phyloP scores from a whole-genome alignment of 2,888 invertebrate genomes.

The Panorpa germanica region DNA sequence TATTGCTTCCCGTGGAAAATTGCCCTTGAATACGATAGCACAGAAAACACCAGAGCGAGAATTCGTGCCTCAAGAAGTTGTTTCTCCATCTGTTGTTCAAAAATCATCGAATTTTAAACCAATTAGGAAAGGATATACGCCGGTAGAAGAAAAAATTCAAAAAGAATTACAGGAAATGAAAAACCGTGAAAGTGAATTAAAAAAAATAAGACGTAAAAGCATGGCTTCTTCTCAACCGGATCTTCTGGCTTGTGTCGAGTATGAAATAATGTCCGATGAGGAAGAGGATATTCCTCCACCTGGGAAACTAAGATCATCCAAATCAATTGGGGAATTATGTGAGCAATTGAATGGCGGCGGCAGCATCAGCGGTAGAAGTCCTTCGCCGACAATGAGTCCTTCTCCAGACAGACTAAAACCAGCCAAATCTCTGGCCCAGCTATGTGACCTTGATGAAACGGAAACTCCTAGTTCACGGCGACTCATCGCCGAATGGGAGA shows the following conservation, averaged over 20 bases:
- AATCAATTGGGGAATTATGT: conserved; percentile 47
- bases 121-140: conserved; percentile 56
- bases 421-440: conserved; percentile 45
- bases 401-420: conserved; percentile 33
- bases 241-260: conserved; percentile 37
- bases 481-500: conserved; percentile 68
- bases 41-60: conserved; percentile 14
- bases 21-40: conserved; percentile 23
- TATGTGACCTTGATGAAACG: conserved; percentile 43
- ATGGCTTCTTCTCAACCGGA: conserved; percentile 40
- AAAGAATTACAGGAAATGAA: conserved; percentile 73
- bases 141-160: conserved; percentile 78
- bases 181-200: conserved; percentile 59
- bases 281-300: conserved; percentile 39
- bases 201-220: conserved; percentile 42
- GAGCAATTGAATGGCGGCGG: conserved; percentile 32
- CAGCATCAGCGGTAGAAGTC: conserved; percentile 16
- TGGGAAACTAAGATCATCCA: conserved; percentile 39
- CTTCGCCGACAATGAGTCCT: conserved; percentile 14
- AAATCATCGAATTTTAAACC: conserved; percentile 41
- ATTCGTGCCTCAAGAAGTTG: too few species aligned
- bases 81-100: conserved; percentile 27
- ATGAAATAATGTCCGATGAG: conserved; percentile 33
- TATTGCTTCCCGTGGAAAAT: conserved; percentile 59
- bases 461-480: conserved; percentile 50